Evolutionary conservation across 2,888 invertebrate species (phyloP).

Genomic region (Cerastis leucographa): DNA sequence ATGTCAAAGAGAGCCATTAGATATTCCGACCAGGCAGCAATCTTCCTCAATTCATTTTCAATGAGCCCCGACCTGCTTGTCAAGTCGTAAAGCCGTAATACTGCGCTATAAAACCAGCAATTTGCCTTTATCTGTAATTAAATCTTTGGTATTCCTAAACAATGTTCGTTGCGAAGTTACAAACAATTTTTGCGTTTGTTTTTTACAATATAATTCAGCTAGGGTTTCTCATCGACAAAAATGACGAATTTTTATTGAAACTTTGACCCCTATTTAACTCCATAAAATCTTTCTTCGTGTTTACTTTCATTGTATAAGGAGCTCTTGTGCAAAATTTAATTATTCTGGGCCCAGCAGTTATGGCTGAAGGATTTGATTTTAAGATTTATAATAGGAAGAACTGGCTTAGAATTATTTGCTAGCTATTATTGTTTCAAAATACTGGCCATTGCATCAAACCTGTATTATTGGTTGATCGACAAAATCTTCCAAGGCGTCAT

Average conservation of each 20-base stretch:
- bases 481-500: neutral
- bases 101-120: slow-evolving; percentile 50
- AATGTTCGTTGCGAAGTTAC: slow-evolving; percentile 11
- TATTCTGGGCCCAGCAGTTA: neutral
- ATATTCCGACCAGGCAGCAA: slow-evolving; percentile 25
- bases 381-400: neutral
- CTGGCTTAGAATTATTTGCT: neutral
- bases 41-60: slow-evolving; percentile 49
- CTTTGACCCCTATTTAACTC: neutral
- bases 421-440: neutral
- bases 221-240: neutral
- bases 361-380: too few relatives aligned
- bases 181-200: slow-evolving; percentile 15
- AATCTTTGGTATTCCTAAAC: slow-evolving; percentile 46
- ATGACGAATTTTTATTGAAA: neutral
- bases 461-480: neutral
- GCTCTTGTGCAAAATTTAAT: neutral
- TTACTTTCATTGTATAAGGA: neutral
- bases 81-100: slow-evolving; percentile 55
- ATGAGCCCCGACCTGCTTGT: slow-evolving; percentile 50
- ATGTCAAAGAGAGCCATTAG: slow-evolving; percentile 17
- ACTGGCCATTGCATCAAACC: neutral
- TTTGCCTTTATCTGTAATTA: slow-evolving; percentile 56
- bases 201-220: neutral
- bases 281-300: too few relatives aligned